A percentile compares a stretch with the other conserved stretches of the same genome.
Conservation (phyloP, 2,797 vertebrate species). For the Onychomys torridus region DNA sequence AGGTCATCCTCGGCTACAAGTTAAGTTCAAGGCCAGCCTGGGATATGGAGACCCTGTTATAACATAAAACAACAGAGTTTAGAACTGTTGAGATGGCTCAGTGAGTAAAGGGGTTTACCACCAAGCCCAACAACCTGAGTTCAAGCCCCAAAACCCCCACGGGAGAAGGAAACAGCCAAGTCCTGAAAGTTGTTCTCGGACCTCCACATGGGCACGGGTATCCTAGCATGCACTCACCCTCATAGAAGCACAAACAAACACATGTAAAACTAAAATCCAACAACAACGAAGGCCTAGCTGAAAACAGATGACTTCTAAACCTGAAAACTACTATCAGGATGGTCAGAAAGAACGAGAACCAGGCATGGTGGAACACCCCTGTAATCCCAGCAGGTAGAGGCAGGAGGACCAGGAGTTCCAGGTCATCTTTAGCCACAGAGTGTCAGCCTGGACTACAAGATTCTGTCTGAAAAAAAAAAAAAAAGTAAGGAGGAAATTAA, state of each 20-base stretch:
- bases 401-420: not conserved
- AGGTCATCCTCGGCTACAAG: not conserved
- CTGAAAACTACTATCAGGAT: not conserved
- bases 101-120: not conserved
- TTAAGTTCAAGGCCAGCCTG: not conserved
- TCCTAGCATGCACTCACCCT: not conserved
- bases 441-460: not conserved
- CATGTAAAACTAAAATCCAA: not conserved
- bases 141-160: not conserved
- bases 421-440: not conserved
- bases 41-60: not conserved
- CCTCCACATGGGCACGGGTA: not conserved
- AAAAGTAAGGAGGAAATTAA: too few species aligned
- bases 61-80: not conserved
- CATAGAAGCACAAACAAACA: not conserved
- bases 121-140: too few species aligned
- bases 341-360: not conserved
- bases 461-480: not conserved
- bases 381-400: not conserved
- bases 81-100: not conserved
- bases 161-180: not conserved
- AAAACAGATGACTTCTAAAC: not conserved
- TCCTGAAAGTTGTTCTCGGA: not conserved
- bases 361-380: not conserved
- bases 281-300: not conserved